Percentiles rank a stretch among this genome's conserved stretches.
Evolutionary conservation across 2,888 invertebrate genomes (phyloP).

Genomic region (Cremastinae sp.): DNA sequence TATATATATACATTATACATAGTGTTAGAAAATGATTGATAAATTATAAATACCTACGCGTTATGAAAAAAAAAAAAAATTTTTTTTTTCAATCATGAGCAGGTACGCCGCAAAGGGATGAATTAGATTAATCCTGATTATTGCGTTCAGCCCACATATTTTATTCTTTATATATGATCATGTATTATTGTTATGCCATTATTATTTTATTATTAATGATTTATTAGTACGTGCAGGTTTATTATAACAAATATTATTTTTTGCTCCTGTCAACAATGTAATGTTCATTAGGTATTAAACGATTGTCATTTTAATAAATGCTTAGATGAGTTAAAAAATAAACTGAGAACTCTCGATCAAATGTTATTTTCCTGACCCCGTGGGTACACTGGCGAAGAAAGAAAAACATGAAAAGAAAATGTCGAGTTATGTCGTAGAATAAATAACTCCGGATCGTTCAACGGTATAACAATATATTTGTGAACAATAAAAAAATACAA

Average conservation of each 20-base stretch:
- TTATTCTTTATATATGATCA: background rate
- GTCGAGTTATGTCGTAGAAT: constrained; percentile 31
- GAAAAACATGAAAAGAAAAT: constrained; percentile 7
- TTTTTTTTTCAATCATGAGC: too few relatives aligned
- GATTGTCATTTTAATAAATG: constrained; percentile 70
- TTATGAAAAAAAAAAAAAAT: too few relatives aligned
- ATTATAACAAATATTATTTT: constrained; percentile 51
- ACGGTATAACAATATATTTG: constrained; percentile 51
- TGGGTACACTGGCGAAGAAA: too few relatives aligned
- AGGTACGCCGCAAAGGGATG: too few relatives aligned
- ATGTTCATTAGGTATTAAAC: constrained; percentile 66
- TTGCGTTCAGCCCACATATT: background rate
- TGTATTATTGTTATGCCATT: constrained; percentile 10
- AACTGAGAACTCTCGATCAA: background rate
- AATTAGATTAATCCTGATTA: too few relatives aligned
- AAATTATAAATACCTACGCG: constrained; percentile 38
- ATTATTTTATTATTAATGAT: constrained; percentile 57
- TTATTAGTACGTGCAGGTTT: constrained; percentile 54
- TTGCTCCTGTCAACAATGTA: constrained; percentile 58
- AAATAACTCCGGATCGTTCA: constrained; percentile 37
- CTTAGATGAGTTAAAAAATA: constrained; percentile 57
- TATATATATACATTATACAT: constrained; percentile 38
- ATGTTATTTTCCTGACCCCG: background rate
- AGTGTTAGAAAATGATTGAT: too few relatives aligned
- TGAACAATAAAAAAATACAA: constrained; percentile 42